Conservation (phyloP, 2,113 vertebrate species). For the Boleophthalmus pectinirostris region DNA sequence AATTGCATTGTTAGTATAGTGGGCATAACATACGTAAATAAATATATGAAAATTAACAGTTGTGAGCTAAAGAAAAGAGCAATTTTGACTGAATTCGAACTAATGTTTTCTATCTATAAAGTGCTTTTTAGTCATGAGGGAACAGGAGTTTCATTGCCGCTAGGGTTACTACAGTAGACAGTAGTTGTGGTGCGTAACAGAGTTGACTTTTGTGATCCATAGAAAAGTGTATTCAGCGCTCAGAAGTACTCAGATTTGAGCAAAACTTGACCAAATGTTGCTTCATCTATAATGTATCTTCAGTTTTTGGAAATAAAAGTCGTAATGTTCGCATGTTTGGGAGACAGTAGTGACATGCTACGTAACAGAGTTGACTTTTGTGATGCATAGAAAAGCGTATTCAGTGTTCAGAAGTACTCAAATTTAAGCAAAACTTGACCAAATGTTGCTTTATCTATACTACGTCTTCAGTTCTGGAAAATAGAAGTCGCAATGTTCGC, state of each 20-base stretch:
- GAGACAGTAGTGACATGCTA: no score
- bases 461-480: no score
- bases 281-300: no score
- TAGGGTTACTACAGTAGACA: no score
- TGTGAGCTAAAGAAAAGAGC: constrained; percentile 46
- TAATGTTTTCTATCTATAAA: background rate
- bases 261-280: no score
- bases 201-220: constrained; percentile 50
- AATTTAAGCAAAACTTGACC: no score
- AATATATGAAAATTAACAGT: constrained; percentile 25
- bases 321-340: no score
- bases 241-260: constrained; percentile 9
- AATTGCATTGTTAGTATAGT: background rate
- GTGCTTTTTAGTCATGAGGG: background rate
- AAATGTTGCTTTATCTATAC: no score
- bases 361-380: constrained; percentile 44
- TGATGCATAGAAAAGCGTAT: constrained; percentile 37
- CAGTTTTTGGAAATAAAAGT: no score
- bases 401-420: constrained; percentile 30
- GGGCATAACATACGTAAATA: background rate
- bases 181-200: constrained; percentile 2
- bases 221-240: constrained; percentile 30
- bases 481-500: no score
- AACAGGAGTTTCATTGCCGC: background rate
- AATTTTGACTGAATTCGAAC: background rate